Conservation (phyloP, 1,140 invertebrate genomes). For the Drosophila setifemur region DNA sequence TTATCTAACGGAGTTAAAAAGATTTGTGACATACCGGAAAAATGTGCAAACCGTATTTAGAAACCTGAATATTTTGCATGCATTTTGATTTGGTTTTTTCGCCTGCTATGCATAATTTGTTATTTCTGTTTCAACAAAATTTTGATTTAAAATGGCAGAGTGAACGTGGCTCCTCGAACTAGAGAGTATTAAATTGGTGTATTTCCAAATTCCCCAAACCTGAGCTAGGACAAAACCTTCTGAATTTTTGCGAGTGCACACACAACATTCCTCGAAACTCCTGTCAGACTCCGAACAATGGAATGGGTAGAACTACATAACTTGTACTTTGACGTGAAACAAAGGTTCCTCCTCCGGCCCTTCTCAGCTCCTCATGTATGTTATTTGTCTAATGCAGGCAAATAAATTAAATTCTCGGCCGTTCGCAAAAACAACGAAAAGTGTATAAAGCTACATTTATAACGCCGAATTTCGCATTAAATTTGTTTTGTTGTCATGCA, state of each 20-base stretch:
- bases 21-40: too few relatives aligned
- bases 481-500: background rate
- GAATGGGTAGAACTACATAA: slow-evolving; percentile 8
- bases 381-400: slow-evolving; percentile 60
- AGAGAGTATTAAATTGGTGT: too few relatives aligned
- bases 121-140: too few relatives aligned
- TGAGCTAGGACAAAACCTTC: too few relatives aligned
- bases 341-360: background rate
- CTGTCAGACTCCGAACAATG: slow-evolving; percentile 18
- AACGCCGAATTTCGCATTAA: slow-evolving; percentile 22
- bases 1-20: too few relatives aligned
- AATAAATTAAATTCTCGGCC: slow-evolving; percentile 60
- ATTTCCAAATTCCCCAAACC: too few relatives aligned
- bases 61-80: too few relatives aligned
- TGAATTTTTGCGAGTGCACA: background rate
- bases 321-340: slow-evolving; percentile 24
- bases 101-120: too few relatives aligned
- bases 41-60: too few relatives aligned
- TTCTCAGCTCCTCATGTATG: slow-evolving; percentile 2
- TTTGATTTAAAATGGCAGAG: too few relatives aligned
- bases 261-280: background rate
- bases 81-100: too few relatives aligned
- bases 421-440: slow-evolving; percentile 14
- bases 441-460: slow-evolving; percentile 34
- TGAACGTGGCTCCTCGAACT: too few relatives aligned